Evolutionary conservation across 2,797 vertebrate genomes (phyloP), one percentile per base, ranked within the genome.

Genomic region (Amazona finschi): DNA sequence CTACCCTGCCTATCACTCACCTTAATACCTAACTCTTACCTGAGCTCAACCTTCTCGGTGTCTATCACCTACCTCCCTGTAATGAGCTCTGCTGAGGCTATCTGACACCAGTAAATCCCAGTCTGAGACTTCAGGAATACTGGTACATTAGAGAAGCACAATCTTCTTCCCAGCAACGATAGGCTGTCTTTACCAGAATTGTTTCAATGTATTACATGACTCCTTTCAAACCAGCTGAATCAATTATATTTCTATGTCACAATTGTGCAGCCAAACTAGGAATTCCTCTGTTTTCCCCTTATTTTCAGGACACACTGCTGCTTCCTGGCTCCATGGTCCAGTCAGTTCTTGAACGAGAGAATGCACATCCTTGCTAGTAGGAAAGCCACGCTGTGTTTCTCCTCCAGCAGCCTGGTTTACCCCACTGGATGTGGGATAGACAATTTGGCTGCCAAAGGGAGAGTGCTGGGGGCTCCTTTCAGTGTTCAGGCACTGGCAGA

Each of bases 311-410:
- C 25, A 66, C 39, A 12, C 27, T 41, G 76, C 52, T 71, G 49
- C 52, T 36, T 71, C 73, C 67, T 41, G 49, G 49, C 57, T 94
- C 70, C 85, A 58, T 38, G 55, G 21, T 15, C 27, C 30, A 75
- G 61, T 15, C 73, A 78, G 24, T 43, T 22, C 49, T 44, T 24
- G 57, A 77, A 80, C 10, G 44, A 85, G 49, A 87, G 33, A 21
- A 66, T 17, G 36, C 3, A 1, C 17, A 46, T 20, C 80, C 62
- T 19, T 36, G 46, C 41, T 22, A 33, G 36, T 8, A 20, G 44
- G 11, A 0, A 2, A 82, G 31, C 8, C 11, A 8, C 30, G 14
- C 38, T 0, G 1, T 3, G 3, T 31, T 57, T 39, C 65, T 57
- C 61, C 44, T 15, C 28, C 77, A 79, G 66, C 71, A 94, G 69